Conservation (phyloP, 2,888 invertebrate genomes). For the Yponomeuta malinellus region DNA sequence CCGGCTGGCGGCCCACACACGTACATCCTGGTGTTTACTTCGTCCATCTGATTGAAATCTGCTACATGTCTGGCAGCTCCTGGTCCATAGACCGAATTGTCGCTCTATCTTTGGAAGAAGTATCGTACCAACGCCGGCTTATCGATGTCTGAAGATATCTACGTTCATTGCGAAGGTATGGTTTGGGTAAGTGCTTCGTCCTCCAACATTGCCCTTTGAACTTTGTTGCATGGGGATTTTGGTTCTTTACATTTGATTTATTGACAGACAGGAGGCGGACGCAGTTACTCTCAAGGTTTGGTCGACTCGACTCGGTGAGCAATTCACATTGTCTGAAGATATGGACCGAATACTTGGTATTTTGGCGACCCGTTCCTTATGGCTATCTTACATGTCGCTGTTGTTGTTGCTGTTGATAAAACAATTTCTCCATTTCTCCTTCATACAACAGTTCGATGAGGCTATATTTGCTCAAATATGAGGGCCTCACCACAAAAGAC, state of each 20-base stretch:
- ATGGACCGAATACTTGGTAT: background rate
- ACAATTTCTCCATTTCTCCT: background rate
- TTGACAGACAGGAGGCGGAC: slow-evolving; percentile 2
- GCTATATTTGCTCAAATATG: background rate
- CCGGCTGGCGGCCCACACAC: background rate
- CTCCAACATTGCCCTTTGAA: slow-evolving; percentile 9
- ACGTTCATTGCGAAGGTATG: background rate
- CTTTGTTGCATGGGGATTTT: slow-evolving; percentile 13
- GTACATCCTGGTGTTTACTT: background rate
- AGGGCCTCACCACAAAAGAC: too few species aligned
- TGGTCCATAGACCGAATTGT: background rate
- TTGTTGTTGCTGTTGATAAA: background rate
- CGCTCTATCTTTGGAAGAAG: background rate
- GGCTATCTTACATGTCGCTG: background rate
- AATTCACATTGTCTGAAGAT: background rate
- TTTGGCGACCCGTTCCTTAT: background rate
- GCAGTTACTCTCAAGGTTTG: background rate
- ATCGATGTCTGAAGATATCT: slow-evolving; percentile 1
- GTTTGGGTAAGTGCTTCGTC: slow-evolving; percentile 12
- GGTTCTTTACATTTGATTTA: slow-evolving; percentile 8
- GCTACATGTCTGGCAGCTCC: too few species aligned
- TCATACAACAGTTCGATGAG: background rate
- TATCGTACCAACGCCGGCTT: background rate
- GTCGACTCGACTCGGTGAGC: background rate
- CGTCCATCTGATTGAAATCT: background rate